These are phyloP conservation scores for Gortyna flavago DNA, from an alignment of 2,888 invertebrate species.

Conservation along the genomic window DNA sequence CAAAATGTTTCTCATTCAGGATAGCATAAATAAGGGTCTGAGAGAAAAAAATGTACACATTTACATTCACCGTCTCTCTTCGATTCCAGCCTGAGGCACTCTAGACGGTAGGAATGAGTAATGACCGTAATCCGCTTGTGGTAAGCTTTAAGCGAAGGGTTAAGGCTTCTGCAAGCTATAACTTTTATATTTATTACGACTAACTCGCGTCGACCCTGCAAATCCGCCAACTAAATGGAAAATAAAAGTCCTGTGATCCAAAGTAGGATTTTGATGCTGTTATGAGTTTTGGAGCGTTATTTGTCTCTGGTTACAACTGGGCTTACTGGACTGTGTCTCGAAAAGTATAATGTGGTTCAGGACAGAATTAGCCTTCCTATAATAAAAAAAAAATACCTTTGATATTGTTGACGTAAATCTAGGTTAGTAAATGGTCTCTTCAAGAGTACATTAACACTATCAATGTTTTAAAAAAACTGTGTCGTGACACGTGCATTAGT, in stretches of 20 bases:
- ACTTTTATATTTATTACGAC: slow-evolving; percentile 86
- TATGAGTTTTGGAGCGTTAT: slow-evolving; percentile 26
- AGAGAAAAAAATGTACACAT: slow-evolving; percentile 77
- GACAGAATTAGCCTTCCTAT: not conserved
- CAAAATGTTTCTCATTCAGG: slow-evolving; percentile 55
- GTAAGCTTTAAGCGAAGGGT: slow-evolving; percentile 88
- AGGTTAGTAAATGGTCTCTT: not conserved
- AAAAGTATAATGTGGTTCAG: not conserved
- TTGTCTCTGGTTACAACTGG: slow-evolving; percentile 7
- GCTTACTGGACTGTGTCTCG: not conserved
- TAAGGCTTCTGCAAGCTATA: slow-evolving; percentile 85
- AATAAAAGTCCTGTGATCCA: slow-evolving; percentile 74
- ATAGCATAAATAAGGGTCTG: slow-evolving; percentile 72
- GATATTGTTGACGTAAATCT: not conserved
- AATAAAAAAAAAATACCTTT: not conserved
- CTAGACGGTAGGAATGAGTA: slow-evolving; percentile 88
- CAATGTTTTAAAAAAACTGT: not conserved
- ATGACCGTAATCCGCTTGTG: slow-evolving; percentile 89
- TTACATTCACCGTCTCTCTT: slow-evolving; percentile 73
- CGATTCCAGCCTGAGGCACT: slow-evolving; percentile 80
- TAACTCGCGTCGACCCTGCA: slow-evolving; percentile 77
- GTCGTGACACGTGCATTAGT: not conserved
- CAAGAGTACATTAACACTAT: not conserved
- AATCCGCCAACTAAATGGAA: slow-evolving; percentile 76
- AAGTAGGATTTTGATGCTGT: slow-evolving; percentile 59